phyloP scores from a whole-genome alignment of 2,113 vertebrate genomes.

The Fregata magnificens region DNA sequence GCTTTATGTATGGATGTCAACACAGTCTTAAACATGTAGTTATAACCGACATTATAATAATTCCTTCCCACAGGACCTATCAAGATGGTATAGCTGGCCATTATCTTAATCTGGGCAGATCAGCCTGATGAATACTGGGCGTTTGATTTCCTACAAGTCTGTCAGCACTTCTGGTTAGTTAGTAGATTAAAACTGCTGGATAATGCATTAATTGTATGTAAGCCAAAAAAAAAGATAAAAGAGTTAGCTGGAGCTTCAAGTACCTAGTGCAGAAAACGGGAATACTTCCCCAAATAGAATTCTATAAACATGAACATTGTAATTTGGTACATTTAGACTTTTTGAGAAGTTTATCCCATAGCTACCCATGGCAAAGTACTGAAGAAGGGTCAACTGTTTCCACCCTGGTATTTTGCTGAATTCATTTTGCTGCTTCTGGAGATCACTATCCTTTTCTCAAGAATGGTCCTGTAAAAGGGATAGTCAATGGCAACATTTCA shows the following conservation, averaged over 20 bases:
- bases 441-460: background rate
- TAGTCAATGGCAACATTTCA: background rate
- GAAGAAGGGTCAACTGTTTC: background rate
- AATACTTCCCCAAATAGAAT: background rate
- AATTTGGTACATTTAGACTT: background rate
- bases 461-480: background rate
- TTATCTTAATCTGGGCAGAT: constrained; percentile 6
- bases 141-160: background rate
- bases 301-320: background rate
- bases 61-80: background rate
- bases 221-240: background rate
- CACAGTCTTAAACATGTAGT: background rate
- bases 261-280: background rate
- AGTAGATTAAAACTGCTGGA: background rate
- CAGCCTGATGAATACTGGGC: background rate
- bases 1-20: background rate
- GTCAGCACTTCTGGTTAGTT: constrained; percentile 9
- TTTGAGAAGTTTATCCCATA: background rate
- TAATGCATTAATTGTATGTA: background rate
- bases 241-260: background rate
- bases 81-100: background rate
- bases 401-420: background rate
- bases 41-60: background rate
- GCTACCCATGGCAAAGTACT: background rate
- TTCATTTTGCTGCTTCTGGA: background rate